Percentiles rank a stretch among this genome's conserved stretches.
Conservation (phyloP, 2,113 vertebrate genomes). For the Lagopus muta region DNA sequence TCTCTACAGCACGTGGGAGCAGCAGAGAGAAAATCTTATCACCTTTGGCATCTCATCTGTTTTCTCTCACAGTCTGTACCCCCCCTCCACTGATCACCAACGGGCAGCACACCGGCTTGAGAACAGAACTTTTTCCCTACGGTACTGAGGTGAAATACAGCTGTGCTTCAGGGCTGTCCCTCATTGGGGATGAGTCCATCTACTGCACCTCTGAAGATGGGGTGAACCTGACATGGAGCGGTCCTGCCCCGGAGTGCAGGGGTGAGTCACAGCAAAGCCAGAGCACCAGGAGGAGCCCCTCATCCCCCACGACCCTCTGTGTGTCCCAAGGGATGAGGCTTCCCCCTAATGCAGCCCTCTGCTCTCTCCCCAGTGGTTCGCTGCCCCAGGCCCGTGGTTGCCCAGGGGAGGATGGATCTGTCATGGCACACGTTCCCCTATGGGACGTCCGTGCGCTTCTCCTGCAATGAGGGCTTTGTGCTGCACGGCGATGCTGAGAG, state of each 20-base stretch:
- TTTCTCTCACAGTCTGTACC: not conserved
- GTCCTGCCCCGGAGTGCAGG: not conserved
- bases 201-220: not conserved
- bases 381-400: slow-evolving; percentile 57
- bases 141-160: not conserved
- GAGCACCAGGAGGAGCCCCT: not conserved
- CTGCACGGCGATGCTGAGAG: slow-evolving; percentile 42
- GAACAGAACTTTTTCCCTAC: not conserved
- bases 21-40: accelerated
- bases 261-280: not conserved
- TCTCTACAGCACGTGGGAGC: accelerated
- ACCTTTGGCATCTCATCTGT: not conserved
- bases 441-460: not conserved
- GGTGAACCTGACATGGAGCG: not conserved
- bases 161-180: not conserved
- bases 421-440: not conserved
- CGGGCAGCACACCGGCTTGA: not conserved
- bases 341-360: not conserved
- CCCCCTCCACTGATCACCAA: not conserved
- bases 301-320: no score
- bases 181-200: not conserved
- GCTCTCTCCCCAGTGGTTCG: slow-evolving; percentile 53
- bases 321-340: not conserved
- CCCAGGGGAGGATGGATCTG: not conserved
- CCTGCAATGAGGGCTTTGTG: not conserved